A percentile compares a stretch with the other conserved stretches of the same genome.
These are phyloP conservation scores for Thripadectes ignobilis DNA, from an alignment of 2,797 vertebrate genomes.

Conservation along the genomic window DNA sequence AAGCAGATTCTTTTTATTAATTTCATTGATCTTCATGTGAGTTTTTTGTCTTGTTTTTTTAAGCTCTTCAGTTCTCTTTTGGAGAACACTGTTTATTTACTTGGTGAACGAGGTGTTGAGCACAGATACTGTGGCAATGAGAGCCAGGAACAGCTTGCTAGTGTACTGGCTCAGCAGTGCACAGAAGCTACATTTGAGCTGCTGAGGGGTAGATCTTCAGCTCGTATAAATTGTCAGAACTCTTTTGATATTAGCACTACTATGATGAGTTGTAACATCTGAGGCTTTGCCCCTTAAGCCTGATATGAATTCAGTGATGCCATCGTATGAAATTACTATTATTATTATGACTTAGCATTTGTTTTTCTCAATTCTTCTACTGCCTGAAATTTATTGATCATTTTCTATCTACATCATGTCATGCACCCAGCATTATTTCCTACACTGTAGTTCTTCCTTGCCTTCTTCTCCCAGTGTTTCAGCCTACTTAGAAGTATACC, in stretches of 20 bases:
- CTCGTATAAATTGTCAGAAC: neutral
- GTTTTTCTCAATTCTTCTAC: neutral
- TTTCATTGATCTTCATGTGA: constrained; percentile 9
- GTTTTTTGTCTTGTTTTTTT: neutral
- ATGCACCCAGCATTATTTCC: neutral
- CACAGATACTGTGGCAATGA: neutral
- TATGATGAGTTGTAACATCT: neutral
- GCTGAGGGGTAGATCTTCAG: neutral
- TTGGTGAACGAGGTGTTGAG: neutral
- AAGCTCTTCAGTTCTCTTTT: neutral
- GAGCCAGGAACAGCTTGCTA: neutral
- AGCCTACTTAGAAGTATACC: neutral
- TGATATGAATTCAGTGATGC: neutral
- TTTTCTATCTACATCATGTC: neutral
- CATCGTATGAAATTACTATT: neutral
- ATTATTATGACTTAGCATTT: neutral
- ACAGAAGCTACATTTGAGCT: neutral
- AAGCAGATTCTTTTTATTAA: constrained; percentile 25
- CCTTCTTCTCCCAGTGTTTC: neutral
- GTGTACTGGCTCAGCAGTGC: neutral
- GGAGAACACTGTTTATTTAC: neutral
- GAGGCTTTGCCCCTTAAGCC: neutral
- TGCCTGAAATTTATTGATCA: neutral
- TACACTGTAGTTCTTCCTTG: neutral
- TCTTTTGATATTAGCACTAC: neutral